Conservation (phyloP, 2,888 invertebrate genomes). For the Dysmachus trigonus region DNA sequence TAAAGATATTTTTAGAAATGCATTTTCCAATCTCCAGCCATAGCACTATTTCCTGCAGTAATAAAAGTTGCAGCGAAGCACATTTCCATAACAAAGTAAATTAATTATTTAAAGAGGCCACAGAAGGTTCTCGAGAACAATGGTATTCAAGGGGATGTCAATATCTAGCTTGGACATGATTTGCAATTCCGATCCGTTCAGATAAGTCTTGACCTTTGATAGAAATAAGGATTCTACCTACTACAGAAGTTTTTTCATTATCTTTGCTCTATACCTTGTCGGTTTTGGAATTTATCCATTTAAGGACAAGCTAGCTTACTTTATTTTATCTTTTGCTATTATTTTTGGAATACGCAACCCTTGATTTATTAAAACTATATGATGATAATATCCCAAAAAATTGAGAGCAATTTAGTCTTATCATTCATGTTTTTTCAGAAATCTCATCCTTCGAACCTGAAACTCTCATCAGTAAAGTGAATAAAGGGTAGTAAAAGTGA, state of each 20-base stretch:
- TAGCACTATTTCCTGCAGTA: constrained; percentile 12
- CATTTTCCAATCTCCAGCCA: constrained; percentile 24
- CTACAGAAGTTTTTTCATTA: neutral
- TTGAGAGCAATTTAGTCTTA: neutral
- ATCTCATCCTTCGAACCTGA: no score
- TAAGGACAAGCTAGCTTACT: neutral
- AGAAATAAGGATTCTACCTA: neutral
- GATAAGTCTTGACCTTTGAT: neutral
- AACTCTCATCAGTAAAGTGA: no score
- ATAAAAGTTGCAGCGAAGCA: neutral
- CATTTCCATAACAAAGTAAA: constrained; percentile 23
- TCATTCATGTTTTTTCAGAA: no score
- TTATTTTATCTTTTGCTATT: neutral
- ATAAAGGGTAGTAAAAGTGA: no score
- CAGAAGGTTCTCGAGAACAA: neutral
- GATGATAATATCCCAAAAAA: neutral
- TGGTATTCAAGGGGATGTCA: constrained; percentile 6
- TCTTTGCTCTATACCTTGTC: neutral
- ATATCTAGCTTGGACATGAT: neutral
- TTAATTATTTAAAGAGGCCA: constrained; percentile 25
- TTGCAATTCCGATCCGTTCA: neutral
- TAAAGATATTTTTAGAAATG: constrained; percentile 20
- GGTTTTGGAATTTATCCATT: neutral
- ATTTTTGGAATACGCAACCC: neutral
- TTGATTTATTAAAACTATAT: neutral